Conservation (phyloP, 2,888 invertebrate species). For the Agrotis ipsilon region DNA sequence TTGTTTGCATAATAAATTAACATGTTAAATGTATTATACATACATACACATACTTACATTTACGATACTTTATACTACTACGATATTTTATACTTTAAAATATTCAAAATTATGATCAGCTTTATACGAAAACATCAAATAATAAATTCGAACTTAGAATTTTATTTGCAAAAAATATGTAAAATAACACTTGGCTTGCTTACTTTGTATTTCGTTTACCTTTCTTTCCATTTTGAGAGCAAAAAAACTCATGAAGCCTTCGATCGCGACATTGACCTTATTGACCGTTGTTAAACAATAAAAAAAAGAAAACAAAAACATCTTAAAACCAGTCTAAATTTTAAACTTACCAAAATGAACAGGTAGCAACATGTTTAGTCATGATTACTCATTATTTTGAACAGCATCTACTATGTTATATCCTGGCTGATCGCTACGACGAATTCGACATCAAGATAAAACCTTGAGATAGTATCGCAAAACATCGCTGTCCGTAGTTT, state of each 20-base stretch:
- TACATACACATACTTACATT: conserved; percentile 8
- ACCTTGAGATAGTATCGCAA: too few species aligned
- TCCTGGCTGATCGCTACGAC: too few species aligned
- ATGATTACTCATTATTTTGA: not conserved
- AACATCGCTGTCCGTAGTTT: too few species aligned
- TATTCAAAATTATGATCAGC: not conserved
- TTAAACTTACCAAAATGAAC: not conserved
- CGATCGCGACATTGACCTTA: not conserved
- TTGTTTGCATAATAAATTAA: conserved; percentile 23
- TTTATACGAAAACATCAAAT: not conserved
- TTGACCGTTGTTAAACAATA: too few species aligned
- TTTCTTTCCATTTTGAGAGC: not conserved
- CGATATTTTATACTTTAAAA: not conserved
- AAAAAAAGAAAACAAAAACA: not conserved
- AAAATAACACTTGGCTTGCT: not conserved
- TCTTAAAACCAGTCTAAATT: not conserved
- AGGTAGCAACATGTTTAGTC: conserved; percentile 16
- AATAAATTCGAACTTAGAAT: not conserved
- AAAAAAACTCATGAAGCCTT: not conserved
- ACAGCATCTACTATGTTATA: not conserved
- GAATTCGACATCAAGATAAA: too few species aligned
- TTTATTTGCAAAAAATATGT: too few species aligned
- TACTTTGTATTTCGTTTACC: not conserved
- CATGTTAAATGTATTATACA: conserved; percentile 13
- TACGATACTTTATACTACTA: too few species aligned